Percentiles rank a stretch among this genome's conserved stretches.
Conservation (phyloP, 2,888 invertebrate genomes). For the Plemyria rubiginata region DNA sequence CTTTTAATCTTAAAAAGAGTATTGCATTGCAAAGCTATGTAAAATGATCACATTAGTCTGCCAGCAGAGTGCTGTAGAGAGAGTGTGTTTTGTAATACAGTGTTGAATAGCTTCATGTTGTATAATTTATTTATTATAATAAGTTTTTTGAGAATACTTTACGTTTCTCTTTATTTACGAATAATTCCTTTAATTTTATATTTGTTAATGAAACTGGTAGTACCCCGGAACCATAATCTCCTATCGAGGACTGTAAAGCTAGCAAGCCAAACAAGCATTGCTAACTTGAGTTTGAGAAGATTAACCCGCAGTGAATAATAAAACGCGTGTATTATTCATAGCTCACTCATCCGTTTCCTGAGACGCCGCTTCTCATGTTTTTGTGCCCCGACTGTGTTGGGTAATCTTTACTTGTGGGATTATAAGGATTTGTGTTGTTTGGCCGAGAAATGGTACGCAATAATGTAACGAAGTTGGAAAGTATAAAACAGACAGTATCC, state of each 20-base stretch:
- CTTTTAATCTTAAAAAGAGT: no score
- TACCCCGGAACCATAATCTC: no score
- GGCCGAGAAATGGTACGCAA: no score
- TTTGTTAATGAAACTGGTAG: no score
- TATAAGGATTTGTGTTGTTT: constrained; percentile 2
- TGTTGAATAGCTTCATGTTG: not conserved
- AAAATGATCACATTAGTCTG: no score
- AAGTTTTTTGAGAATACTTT: no score
- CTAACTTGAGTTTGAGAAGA: constrained; percentile 39
- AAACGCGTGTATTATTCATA: constrained; percentile 39
- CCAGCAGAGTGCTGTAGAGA: no score
- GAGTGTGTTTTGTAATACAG: not conserved
- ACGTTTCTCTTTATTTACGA: no score
- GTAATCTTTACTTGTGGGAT: constrained; percentile 3
- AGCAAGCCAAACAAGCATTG: constrained; percentile 15
- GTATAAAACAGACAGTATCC: not conserved
- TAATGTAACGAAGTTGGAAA: not conserved
- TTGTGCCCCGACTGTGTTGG: constrained; percentile 1
- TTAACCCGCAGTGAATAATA: constrained; percentile 42
- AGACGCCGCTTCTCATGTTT: constrained; percentile 22
- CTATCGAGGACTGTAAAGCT: not conserved
- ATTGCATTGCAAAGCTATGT: no score
- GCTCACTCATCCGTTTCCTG: constrained; percentile 30
- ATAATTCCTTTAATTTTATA: no score
- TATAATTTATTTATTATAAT: no score